These are phyloP conservation scores for Magallana nippona DNA, from an alignment of 2,888 invertebrate species.

Conservation along the genomic window DNA sequence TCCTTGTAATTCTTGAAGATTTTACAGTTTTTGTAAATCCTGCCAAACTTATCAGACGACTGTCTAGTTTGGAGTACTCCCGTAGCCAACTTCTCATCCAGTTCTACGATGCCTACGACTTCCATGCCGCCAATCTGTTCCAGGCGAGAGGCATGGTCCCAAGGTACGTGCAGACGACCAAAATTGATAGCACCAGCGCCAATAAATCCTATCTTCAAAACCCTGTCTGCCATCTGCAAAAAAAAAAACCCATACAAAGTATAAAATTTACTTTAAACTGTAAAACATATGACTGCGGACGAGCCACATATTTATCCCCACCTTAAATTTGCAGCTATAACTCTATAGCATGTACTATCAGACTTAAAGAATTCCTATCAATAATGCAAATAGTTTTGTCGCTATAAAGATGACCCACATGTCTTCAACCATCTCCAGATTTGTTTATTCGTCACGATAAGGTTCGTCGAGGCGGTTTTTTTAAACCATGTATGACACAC, in stretches of 20 bases:
- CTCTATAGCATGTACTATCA: neutral
- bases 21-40: constrained; percentile 46
- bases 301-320: neutral
- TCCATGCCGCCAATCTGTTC: constrained; percentile 47
- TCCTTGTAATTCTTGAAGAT: constrained; percentile 39
- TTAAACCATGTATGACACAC: too few species aligned
- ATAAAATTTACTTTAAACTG: too few species aligned
- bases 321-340: neutral
- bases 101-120: constrained; percentile 49
- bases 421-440: neutral
- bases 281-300: too few species aligned
- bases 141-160: constrained; percentile 51
- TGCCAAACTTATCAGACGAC: constrained; percentile 31
- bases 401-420: constrained; percentile 3
- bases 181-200: constrained; percentile 52
- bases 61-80: constrained; percentile 32
- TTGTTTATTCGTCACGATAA: neutral
- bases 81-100: constrained; percentile 37
- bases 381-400: neutral
- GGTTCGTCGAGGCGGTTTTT: too few species aligned
- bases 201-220: constrained; percentile 45
- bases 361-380: neutral
- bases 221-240: constrained; percentile 1
- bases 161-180: constrained; percentile 46
- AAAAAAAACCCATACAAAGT: too few species aligned